Evolutionary conservation across 2,797 vertebrate genomes (phyloP), one percentile per base, ranked within the genome.

Genomic region (Lithobates sylvaticus): DNA sequence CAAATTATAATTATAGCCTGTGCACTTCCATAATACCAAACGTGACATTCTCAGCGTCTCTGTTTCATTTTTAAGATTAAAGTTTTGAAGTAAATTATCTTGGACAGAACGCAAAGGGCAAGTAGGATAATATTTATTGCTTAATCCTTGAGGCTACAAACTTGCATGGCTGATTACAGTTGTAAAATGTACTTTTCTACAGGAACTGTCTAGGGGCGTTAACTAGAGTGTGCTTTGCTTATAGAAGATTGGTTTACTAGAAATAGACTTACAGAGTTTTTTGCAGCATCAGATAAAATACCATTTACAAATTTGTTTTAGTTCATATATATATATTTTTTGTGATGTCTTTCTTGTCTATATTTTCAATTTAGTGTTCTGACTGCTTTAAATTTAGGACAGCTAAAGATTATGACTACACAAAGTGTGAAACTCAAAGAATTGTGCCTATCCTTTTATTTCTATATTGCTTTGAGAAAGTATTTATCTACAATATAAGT

Each of bases 111-210:
- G 47, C 71, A 86, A 81, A 81, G 78, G 32, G 78, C 77, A 84
- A 84, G 47, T 65, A 76, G 64, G 64, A 68, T 44, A 76, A 44
- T 70, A 86, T 70, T 80, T 16, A 42, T 0, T 47, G 26, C 10
- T 83, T 58, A 85, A 34, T 77, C 34, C 21, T 78, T 72, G 34
- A 9, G 68, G 84, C 88, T 86, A 65, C 76, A 73, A 89, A 81
- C 76, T 21, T 36, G 21, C 29, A 26, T 64, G 39, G 0, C 10
- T 76, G 44, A 13, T 84, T 83, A 61, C 42, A 89, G 86, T n/a
- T 70, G 70, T 85, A 65, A 21, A 65, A 44, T 34, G 47, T 23
- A 73, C 58, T 54, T 81, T 64, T 73, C 16, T 73, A 32, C 18
- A 61, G 61, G 26, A 73, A 73, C 36, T 29, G 39, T 42, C 80